phyloP scores from a whole-genome alignment of 2,888 invertebrate genomes.

The Protula sp. region DNA sequence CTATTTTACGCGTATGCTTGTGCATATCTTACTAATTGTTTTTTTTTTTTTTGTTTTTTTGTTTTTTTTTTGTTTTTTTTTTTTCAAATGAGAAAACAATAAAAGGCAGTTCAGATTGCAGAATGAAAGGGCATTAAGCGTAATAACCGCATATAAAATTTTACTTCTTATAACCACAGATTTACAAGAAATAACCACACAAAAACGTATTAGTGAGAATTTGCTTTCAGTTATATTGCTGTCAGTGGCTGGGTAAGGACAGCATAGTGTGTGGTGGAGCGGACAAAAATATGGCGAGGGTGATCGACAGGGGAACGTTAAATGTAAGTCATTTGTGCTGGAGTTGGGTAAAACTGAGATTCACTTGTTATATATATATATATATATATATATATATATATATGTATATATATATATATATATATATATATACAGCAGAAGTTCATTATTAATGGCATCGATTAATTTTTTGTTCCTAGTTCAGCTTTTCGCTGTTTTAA shows the following conservation, averaged over 20 bases:
- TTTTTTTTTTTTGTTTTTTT: too few species aligned
- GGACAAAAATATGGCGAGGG: conserved; percentile 47
- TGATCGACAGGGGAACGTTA: conserved; percentile 51
- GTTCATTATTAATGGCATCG: not conserved
- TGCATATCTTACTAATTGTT: too few species aligned
- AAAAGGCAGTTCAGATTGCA: too few species aligned
- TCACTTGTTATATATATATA: not conserved
- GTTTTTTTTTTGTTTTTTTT: too few species aligned
- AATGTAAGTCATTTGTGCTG: conserved; percentile 37
- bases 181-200: too few species aligned
- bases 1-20: too few species aligned
- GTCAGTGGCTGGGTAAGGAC: conserved; percentile 52
- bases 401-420: not conserved
- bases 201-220: too few species aligned
- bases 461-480: not conserved
- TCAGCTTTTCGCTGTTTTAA: not conserved
- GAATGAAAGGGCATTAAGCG: too few species aligned
- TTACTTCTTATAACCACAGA: too few species aligned
- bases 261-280: conserved; percentile 51
- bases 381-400: not conserved
- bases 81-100: too few species aligned
- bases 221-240: conserved; percentile 47
- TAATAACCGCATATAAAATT: too few species aligned
- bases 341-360: not conserved
- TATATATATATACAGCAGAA: not conserved